Percentiles rank a stretch among this genome's conserved stretches.
Evolutionary conservation across 92 coral and sea anemone species (phyloP).

Genomic region (Porites divaricata): DNA sequence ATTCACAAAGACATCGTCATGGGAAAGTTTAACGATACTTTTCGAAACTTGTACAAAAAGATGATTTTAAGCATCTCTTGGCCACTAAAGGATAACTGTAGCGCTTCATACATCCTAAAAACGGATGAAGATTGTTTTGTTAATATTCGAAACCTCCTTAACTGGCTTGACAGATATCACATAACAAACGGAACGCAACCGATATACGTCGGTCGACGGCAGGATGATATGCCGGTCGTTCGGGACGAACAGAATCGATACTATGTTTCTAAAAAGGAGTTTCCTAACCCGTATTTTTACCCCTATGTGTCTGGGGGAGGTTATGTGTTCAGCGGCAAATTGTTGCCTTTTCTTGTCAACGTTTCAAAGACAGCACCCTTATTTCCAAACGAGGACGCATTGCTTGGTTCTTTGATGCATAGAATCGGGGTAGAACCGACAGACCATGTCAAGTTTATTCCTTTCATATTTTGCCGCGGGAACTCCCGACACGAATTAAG

Average conservation of each 20-base stretch:
- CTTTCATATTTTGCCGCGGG: slow-evolving; percentile 21
- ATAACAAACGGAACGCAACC: slow-evolving; percentile 18
- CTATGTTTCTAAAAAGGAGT: slow-evolving; percentile 44
- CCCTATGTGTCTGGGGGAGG: slow-evolving; percentile 64
- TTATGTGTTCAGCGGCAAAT: slow-evolving; percentile 42
- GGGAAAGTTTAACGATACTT: slow-evolving; percentile 51
- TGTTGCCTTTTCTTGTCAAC: slow-evolving; percentile 24
- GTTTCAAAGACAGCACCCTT: slow-evolving; percentile 27
- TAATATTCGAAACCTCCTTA: slow-evolving; percentile 33
- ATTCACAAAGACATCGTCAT: slow-evolving; percentile 39
- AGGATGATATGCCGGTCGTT: slow-evolving; percentile 7
- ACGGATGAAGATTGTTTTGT: slow-evolving; percentile 67
- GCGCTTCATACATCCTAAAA: slow-evolving; percentile 49
- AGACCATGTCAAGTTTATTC: slow-evolving; percentile 37
- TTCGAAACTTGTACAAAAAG: slow-evolving; percentile 50
- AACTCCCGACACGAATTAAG: neutral
- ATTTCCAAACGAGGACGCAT: slow-evolving; percentile 55
- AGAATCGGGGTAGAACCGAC: slow-evolving; percentile 26
- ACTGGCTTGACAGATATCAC: slow-evolving; percentile 43
- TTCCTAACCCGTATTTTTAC: neutral
- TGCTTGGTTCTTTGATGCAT: slow-evolving; percentile 38
- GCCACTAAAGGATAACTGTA: slow-evolving; percentile 38
- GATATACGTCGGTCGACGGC: slow-evolving; percentile 62
- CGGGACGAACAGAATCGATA: slow-evolving; percentile 57
- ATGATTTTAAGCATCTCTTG: slow-evolving; percentile 49